phyloP scores from a whole-genome alignment of 2,797 vertebrate genomes.

The Onychomys torridus region DNA sequence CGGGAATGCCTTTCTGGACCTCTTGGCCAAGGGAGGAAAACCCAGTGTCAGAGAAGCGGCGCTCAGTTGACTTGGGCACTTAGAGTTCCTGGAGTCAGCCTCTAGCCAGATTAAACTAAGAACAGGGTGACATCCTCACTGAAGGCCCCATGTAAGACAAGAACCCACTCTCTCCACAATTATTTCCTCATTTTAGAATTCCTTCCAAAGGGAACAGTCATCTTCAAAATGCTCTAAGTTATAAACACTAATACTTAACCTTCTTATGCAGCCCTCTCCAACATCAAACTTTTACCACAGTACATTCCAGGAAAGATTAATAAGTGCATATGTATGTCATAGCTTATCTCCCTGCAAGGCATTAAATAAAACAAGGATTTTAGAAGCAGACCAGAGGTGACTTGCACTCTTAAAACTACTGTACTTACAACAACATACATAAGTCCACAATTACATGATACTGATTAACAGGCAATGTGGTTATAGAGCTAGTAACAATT shows the following conservation, averaged over 20 bases:
- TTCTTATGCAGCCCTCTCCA: constrained; percentile 12
- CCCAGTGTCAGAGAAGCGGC: fast-evolving
- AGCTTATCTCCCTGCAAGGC: neutral
- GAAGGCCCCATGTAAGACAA: neutral
- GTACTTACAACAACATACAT: neutral
- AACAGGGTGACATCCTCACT: neutral
- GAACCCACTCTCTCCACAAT: neutral
- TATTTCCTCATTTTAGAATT: constrained; percentile 39
- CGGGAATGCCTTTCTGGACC: neutral
- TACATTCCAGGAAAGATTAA: constrained; percentile 37
- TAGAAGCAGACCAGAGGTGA: neutral
- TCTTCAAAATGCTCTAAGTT: constrained; percentile 26
- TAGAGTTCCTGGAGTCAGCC: neutral
- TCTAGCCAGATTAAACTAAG: neutral
- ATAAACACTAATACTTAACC: neutral
- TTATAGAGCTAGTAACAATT: neutral
- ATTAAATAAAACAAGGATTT: neutral
- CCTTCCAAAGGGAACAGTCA: neutral
- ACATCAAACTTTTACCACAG: neutral
- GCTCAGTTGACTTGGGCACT: neutral
- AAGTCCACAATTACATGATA: neutral
- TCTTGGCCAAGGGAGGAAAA: neutral
- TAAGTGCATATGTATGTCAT: neutral
- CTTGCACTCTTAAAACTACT: neutral
- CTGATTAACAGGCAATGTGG: neutral